phyloP scores from a whole-genome alignment of 1,140 invertebrate species.

The Capitella teleta region DNA sequence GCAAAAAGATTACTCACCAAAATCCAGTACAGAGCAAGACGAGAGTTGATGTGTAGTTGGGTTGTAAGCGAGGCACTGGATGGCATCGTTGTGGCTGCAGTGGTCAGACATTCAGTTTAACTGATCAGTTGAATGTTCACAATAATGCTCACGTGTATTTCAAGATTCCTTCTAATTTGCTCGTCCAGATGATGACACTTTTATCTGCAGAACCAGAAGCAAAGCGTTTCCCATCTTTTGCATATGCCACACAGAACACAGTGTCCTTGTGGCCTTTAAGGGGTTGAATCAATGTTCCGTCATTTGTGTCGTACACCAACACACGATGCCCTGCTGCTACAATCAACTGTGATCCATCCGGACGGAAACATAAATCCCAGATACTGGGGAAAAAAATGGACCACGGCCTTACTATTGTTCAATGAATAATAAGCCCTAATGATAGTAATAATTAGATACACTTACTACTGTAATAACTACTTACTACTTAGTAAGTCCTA shows the following conservation, averaged over 20 bases:
- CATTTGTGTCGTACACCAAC: constrained; percentile 82
- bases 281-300: constrained; percentile 81
- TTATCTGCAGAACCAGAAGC: constrained; percentile 95
- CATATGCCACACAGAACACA: constrained; percentile 85
- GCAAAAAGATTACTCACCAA: constrained; percentile 51
- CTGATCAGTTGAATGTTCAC: background rate
- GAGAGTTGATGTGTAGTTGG: constrained; percentile 80
- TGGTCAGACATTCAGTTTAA: constrained; percentile 7
- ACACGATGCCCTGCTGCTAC: constrained; percentile 85
- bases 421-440: too few relatives aligned
- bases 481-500: too few relatives aligned
- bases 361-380: constrained; percentile 87
- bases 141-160: constrained; percentile 78
- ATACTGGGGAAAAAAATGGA: constrained; percentile 58
- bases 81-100: constrained; percentile 81
- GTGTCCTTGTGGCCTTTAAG: constrained; percentile 78
- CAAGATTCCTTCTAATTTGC: constrained; percentile 86
- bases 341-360: constrained; percentile 85
- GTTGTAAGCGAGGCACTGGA: constrained; percentile 91
- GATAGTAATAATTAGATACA: too few relatives aligned
- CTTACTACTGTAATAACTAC: too few relatives aligned
- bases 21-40: constrained; percentile 84
- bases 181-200: constrained; percentile 96
- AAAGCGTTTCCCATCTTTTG: constrained; percentile 90
- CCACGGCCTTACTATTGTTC: constrained; percentile 70